Evolutionary conservation across 2,113 vertebrate species (phyloP), one percentile per base, ranked within the genome.

Genomic region (Pseudopodoces humilis): DNA sequence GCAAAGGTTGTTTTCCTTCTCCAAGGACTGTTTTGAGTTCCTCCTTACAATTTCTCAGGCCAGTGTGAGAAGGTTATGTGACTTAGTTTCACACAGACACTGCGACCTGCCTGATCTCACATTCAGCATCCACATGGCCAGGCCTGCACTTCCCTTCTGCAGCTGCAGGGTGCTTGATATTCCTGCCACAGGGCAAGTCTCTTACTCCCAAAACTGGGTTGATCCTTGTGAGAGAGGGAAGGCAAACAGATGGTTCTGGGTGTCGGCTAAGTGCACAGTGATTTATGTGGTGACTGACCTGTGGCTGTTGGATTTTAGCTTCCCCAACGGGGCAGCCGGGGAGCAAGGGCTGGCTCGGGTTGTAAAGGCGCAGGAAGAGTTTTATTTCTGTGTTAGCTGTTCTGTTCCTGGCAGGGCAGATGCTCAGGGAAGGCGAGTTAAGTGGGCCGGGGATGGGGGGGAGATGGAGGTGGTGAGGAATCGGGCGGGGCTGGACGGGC

Each of bases 221-320:
- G 4, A 4, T 23, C 27, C 35, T 11, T 17, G 9, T 5, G 47
- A 56, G 35, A 53, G 56, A 25, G 43, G 11, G 59, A 17, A n/a
- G 15, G 9, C 11, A 44, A 12, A 14, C 1, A 7, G 11, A 2
- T 9, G 2, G 8, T n/a, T 23, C 10, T 5, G 0, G 17, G 1
- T 33, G 11, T 13, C 2, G 1, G 13, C 50, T 33, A 59, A 33
- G 25, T 20, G 35, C 27, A 8, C 4, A 1, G 18, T 22, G 58
- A 4, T 58, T 30, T 9, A 9, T 14, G 56, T 17, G 30, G 30
- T 50, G 43, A 13, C 31, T 25, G 12, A 33, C 8, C 12, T 16
- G 15, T 50, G 37, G 14, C 6, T 43, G 10, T 10, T 21, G 19
- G 35, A 15, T 49, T 63, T 64, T 23, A 44, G 17, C 31, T 72